phyloP scores from a whole-genome alignment of 1,140 invertebrate genomes.

The Pectinophora gossypiella region DNA sequence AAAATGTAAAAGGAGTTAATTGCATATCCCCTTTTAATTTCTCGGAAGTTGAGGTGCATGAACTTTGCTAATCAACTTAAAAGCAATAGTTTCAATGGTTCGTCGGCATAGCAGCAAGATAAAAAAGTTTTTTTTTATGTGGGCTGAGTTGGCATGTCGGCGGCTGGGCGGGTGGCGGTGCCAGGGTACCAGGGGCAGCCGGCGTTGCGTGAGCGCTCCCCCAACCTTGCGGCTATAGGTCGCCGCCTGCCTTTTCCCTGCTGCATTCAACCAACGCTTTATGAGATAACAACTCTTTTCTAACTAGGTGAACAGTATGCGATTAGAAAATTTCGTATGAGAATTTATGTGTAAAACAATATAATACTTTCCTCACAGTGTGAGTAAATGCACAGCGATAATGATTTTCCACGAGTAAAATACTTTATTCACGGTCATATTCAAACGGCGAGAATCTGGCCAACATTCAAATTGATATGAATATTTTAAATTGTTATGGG shows the following conservation, averaged over 20 bases:
- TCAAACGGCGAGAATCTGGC: too few relatives aligned
- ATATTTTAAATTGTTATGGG: neutral
- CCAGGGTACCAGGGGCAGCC: conserved; percentile 48
- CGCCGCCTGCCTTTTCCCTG: neutral
- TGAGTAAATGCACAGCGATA: too few relatives aligned
- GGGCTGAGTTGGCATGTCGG: conserved; percentile 55
- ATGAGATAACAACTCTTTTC: neutral
- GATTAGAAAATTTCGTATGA: neutral
- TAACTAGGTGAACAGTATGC: neutral
- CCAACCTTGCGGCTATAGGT: conserved; percentile 6
- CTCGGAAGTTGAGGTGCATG: neutral
- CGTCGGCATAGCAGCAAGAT: neutral
- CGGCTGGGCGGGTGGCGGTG: conserved; percentile 31
- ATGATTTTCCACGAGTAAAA: neutral
- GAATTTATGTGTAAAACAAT: neutral
- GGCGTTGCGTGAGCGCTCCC: conserved; percentile 48
- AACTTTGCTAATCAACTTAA: conserved; percentile 1
- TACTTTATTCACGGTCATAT: too few relatives aligned
- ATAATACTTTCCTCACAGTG: neutral
- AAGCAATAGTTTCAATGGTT: neutral
- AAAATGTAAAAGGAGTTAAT: neutral
- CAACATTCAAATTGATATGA: too few relatives aligned
- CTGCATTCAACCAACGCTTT: neutral
- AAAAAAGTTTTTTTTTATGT: conserved; percentile 37
- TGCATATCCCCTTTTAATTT: neutral